Base-by-base conservation (phyloP, 92 coral and sea anemone genomes). In the Heliopora coerulea region DNA sequence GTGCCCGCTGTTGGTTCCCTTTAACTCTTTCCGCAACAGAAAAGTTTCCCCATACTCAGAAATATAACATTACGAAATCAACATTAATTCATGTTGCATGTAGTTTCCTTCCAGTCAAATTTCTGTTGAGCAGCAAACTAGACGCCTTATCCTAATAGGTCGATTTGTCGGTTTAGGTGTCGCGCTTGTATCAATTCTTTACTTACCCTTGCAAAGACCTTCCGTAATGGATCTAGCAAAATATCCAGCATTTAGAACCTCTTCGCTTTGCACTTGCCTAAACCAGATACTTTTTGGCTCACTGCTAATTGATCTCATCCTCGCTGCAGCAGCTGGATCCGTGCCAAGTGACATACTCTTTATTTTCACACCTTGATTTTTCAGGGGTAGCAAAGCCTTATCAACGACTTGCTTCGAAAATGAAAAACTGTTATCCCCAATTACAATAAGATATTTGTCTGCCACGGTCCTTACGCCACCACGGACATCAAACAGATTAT, bases 391-490 rank as follows among this genome's bases (percentile, higher is more conserved):
- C 3, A 85, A 74, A 8, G 90, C 91, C 10, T 74, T 68, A 39
- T 56, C 26, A 3, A 81, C 63, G 0, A 78, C 79, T 26, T 79
- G 80, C 24, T 52, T 84, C 23, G 52, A 18, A 64, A 48, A 20
- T 10, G 72, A 21, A 0, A 85, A 72, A 23, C 83, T 62, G 0
- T 74, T 84, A 31, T 91, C 91, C 14, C 84, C 91, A 28, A 91
- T 27, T 23, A 91, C 73, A 13, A 91, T 35, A 59, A 89, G 83
- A 52, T 79, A 83, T 68, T 91, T 91, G 9, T 91, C 96, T 6
- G 74, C 62, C 6, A 83, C 60, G 70, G 88, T 91, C 49, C 97
- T 67, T 12, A 90, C 89, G 13, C 97, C 97, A 11, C 97, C 97
- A 80, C 62, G 87, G 25, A 91, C 86, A 54, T 91, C 88, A 62